These are phyloP conservation scores for Cephus cinctus DNA, from an alignment of 1,140 invertebrate genomes.

Conservation along the genomic window DNA sequence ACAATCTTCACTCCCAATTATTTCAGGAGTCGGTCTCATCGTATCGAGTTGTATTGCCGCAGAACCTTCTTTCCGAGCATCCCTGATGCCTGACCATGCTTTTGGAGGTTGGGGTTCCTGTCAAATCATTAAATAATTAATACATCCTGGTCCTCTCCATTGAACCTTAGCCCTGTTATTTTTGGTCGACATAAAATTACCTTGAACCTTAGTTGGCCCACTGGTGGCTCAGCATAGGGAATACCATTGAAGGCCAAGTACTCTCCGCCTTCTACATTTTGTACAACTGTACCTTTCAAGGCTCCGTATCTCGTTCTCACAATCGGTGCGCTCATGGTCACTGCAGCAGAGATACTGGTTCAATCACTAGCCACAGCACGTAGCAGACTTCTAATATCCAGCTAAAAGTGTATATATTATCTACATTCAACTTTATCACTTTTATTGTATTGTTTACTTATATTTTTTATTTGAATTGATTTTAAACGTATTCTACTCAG, in stretches of 20 bases:
- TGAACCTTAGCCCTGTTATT: neutral
- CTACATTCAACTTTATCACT: neutral
- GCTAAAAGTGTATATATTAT: neutral
- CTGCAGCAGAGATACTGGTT: too few species aligned
- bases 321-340: too few species aligned
- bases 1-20: slow-evolving; percentile 22
- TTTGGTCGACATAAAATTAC: slow-evolving; percentile 10
- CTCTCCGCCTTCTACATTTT: slow-evolving; percentile 5
- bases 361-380: too few species aligned
- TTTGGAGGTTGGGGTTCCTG: slow-evolving; percentile 18
- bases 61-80: slow-evolving; percentile 11
- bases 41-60: neutral
- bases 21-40: neutral
- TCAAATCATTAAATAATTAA: neutral
- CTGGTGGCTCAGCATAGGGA: slow-evolving; percentile 21
- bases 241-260: slow-evolving; percentile 21
- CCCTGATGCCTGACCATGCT: slow-evolving; percentile 19
- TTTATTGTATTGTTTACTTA: neutral
- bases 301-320: slow-evolving; percentile 13
- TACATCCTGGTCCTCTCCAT: neutral
- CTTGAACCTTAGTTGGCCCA: slow-evolving; percentile 19
- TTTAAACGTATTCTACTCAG: too few species aligned
- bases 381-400: neutral
- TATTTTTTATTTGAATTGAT: neutral
- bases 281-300: slow-evolving; percentile 8